Evolutionary conservation across 2,113 vertebrate genomes (phyloP).

Genomic region (Chlorodrepanis virens): DNA sequence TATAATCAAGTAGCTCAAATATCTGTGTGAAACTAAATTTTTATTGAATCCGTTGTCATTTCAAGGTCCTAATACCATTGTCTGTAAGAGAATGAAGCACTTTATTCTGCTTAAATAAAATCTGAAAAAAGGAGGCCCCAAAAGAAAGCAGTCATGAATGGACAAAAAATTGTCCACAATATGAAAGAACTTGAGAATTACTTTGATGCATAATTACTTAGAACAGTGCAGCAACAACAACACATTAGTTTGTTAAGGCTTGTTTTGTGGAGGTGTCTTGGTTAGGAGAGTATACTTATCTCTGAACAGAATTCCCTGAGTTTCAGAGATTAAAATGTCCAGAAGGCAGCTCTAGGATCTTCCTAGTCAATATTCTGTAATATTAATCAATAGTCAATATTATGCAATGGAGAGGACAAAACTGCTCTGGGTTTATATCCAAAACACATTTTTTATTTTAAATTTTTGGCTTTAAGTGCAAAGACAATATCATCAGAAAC

Average conservation of each 20-base stretch:
- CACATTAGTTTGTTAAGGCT: not conserved
- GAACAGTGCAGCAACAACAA: not conserved
- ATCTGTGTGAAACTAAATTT: not conserved
- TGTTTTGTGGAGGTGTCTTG: not conserved
- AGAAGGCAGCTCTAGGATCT: not conserved
- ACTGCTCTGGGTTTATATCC: not conserved
- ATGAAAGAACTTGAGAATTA: not conserved
- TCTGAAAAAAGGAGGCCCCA: not conserved
- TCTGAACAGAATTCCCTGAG: not conserved
- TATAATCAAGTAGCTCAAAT: not conserved
- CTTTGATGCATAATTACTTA: not conserved
- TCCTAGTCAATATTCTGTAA: not conserved
- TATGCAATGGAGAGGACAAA: not conserved
- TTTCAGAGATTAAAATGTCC: not conserved
- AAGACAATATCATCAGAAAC: not conserved
- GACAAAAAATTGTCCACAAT: not conserved
- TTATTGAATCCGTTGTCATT: not conserved
- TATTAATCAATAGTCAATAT: not conserved
- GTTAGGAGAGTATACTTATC: not conserved
- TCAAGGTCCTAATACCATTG: not conserved
- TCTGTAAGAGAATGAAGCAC: not conserved
- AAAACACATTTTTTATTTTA: not conserved
- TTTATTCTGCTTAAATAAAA: not conserved
- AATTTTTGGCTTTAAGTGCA: not conserved
- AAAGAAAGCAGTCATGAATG: not conserved